These are phyloP conservation scores for Drosophila ogumai DNA, from an alignment of 1,140 invertebrate genomes.

Conservation along the genomic window DNA sequence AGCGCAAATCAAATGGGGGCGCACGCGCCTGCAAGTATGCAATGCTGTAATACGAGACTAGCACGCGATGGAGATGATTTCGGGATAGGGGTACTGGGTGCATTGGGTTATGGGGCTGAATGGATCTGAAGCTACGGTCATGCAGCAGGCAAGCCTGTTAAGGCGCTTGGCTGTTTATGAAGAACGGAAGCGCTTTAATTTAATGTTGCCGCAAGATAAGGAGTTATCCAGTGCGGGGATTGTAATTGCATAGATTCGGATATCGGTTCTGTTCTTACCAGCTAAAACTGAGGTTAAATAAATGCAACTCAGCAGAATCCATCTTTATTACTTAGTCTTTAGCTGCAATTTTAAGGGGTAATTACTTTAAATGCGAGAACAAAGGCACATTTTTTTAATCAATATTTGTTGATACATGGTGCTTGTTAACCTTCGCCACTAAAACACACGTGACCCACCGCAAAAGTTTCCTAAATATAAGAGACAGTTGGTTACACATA, in stretches of 20 bases:
- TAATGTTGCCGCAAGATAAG: constrained; percentile 22
- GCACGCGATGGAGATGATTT: constrained; percentile 58
- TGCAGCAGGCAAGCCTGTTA: background rate
- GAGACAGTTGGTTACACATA: background rate
- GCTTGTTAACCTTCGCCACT: too few relatives aligned
- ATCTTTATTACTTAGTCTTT: background rate
- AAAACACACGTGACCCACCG: background rate
- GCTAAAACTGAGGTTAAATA: background rate
- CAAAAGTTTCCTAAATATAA: background rate
- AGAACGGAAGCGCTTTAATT: constrained; percentile 26
- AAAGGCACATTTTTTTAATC: background rate
- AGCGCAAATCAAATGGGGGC: constrained; percentile 46
- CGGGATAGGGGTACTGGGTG: constrained; percentile 5
- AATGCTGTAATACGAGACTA: constrained; percentile 62
- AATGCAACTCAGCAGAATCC: background rate
- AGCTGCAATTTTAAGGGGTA: background rate
- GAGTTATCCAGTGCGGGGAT: background rate
- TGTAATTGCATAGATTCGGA: background rate
- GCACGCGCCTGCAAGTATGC: constrained; percentile 54
- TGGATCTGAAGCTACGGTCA: constrained; percentile 9
- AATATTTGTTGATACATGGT: background rate
- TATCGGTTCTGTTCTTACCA: background rate
- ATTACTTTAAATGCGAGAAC: background rate
- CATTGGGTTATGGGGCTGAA: constrained; percentile 10
- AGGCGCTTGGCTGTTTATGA: constrained; percentile 5